Evolutionary conservation across 1,140 invertebrate genomes (phyloP), one percentile per base, ranked within the genome.

Genomic region (Macrobrachium nipponense): DNA sequence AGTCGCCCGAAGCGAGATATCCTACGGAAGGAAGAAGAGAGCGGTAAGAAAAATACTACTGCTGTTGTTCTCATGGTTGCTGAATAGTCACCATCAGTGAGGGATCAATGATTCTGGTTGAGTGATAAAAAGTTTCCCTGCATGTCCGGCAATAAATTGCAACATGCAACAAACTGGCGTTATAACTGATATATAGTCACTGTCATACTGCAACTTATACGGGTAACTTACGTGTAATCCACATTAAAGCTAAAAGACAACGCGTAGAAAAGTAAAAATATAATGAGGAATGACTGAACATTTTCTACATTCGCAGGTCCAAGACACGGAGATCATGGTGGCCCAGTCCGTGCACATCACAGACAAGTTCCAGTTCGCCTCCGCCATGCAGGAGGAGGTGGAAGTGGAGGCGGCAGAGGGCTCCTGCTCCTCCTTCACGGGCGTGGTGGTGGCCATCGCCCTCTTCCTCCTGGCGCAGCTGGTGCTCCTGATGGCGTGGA

Each of bases 1-100:
- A 75, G 95, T 97, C 89, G 92, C 96, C 7, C 93, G 95, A 78
- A 95, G 95, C 23, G 94, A 96, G 20, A 94, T 95, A 85, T 97
- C 96, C 8, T 96, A 94, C 91, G 96, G 96, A 27, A 93, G 94
- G 89, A 94, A 95, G 87, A 93, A 95, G 93, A 66, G 89, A 89
- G 83, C 88, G 88, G 66, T 89, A 84, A 17, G 76, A 60, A 15
- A 70, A 72, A 75, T 11, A 5, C 17, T 23, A 12, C 51, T 64
- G 44, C 14, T 23, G 12, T n/a, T 43, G 60, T 12, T 83, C 2
- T 43, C 11, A 18, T 10, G 51, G 59, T 20, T 10, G n/a, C 20
- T 15, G 11, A 12, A 27, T 4, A 20, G 5, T 27, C 7, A 18
- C 61, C 62, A 18, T 10, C 15, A 18, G n/a, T 59, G 36, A 44